Conservation (phyloP, 2,797 vertebrate species). For the Hirundo rustica region DNA sequence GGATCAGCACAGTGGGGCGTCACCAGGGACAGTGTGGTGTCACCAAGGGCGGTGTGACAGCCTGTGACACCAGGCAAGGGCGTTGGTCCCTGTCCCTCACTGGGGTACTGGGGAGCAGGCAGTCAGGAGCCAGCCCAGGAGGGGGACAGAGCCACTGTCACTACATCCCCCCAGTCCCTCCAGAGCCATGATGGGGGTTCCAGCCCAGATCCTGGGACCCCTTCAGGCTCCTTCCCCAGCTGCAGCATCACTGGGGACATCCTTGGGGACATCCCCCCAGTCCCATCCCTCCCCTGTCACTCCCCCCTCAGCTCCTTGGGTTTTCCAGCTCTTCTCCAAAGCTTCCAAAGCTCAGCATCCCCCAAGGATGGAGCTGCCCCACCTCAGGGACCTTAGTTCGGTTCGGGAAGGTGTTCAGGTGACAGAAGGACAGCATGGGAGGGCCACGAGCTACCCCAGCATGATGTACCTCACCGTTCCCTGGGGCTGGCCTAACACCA, state of each 20-base stretch:
- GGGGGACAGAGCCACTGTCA: background rate
- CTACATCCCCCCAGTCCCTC: fast-evolving
- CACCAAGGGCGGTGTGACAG: background rate
- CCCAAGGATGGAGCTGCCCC: background rate
- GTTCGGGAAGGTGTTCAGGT: background rate
- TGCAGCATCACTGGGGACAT: background rate
- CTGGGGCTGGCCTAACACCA: background rate
- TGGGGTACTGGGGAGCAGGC: background rate
- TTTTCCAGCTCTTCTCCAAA: background rate
- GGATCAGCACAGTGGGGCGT: fast-evolving
- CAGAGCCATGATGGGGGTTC: background rate
- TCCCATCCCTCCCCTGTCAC: background rate
- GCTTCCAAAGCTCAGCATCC: background rate
- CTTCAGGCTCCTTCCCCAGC: fast-evolving
- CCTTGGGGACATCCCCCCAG: background rate
- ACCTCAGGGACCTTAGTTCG: background rate
- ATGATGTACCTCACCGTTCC: background rate
- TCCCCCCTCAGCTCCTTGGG: background rate
- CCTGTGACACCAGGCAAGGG: background rate
- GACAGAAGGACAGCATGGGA: background rate
- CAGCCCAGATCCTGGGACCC: background rate
- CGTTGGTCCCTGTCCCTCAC: background rate
- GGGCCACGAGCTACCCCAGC: background rate
- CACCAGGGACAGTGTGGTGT: background rate
- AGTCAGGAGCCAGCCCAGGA: background rate